Percentiles rank a stretch among this genome's conserved stretches.
These are phyloP conservation scores for Thymallus thymallus DNA, from an alignment of 2,113 vertebrate species.

Conservation along the genomic window DNA sequence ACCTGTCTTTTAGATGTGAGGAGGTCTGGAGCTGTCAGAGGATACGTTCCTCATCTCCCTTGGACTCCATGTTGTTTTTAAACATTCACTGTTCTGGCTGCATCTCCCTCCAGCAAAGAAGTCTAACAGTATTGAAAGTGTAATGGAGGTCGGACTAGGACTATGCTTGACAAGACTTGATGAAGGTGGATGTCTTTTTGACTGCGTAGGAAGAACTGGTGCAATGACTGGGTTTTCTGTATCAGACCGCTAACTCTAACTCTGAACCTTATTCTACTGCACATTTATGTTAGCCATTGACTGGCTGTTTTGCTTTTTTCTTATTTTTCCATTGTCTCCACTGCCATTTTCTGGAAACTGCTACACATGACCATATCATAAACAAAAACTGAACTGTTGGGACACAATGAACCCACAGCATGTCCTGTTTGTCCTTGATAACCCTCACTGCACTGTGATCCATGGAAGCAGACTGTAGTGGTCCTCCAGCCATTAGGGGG, in stretches of 20 bases:
- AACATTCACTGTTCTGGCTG: conserved; percentile 2
- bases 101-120: not conserved
- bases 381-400: not conserved
- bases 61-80: not conserved
- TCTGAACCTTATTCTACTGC: conserved; percentile 41
- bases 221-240: conserved; percentile 3
- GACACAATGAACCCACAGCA: not conserved
- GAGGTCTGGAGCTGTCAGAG: conserved; percentile 10
- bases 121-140: not conserved
- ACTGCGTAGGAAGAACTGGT: conserved; percentile 13
- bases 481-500: conserved; percentile 41
- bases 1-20: conserved; percentile 4
- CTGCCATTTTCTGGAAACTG: not conserved
- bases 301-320: conserved; percentile 26
- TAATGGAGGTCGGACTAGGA: not conserved
- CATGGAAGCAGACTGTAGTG: not conserved
- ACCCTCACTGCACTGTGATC: not conserved
- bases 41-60: not conserved
- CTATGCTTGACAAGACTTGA: conserved; percentile 1
- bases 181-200: not conserved
- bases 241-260: conserved; percentile 28
- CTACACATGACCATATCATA: not conserved
- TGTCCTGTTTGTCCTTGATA: not conserved
- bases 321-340: not conserved
- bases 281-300: not conserved